Base-by-base conservation (phyloP, 53 echinoderm and acorn worm genomes). In the Patiria pectinifera region DNA sequence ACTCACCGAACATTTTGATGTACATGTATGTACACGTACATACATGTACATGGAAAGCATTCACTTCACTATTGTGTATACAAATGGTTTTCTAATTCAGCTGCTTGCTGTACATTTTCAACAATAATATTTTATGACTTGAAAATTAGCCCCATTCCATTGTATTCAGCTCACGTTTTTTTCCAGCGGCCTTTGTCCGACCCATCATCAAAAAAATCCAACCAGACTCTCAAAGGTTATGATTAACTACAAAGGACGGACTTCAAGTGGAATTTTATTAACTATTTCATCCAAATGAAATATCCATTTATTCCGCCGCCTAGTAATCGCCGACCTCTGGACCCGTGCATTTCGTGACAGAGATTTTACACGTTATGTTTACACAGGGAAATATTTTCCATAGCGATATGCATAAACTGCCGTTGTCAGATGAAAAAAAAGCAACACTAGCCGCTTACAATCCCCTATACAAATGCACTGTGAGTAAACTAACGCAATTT, bases 211-310 rank as follows among this genome's bases (percentile, higher is more conserved):
- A 74, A 74, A 18, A 4, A 23, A 6, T n/a, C 24, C 24, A 1
- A 35, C 35, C 53, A 8, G 53, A 53, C 53, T 1, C 53, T 53
- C 53, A 53, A 53, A 79, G 80, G 80, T 85, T 85, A 85, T 70
- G 71, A 47, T 48, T 21, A 71, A 71, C 85, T 4, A 70, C 45
- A 24, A 59, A 78, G 88, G 77, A 19, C 78, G 47, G 24, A 78
- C 62, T 88, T 49, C 78, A 62, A 88, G 88, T 26, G 88, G 49
- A 47, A 77, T 59, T 72, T 48, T 35, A 59, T 77, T 26, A 78
- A 88, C 26, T 16, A 77, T 78, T 88, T 78, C 58, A 35, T 1
- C 35, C 24, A 43, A 76, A 88, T 88, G 61, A 88, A 88, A 88
- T 88, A 88, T 77, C 76, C 14, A 88, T 88, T 88, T 78, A 88